A percentile compares a stretch with the other conserved stretches of the same genome.
phyloP scores from a whole-genome alignment of 2,888 invertebrate species.

The Conus canariensis region DNA sequence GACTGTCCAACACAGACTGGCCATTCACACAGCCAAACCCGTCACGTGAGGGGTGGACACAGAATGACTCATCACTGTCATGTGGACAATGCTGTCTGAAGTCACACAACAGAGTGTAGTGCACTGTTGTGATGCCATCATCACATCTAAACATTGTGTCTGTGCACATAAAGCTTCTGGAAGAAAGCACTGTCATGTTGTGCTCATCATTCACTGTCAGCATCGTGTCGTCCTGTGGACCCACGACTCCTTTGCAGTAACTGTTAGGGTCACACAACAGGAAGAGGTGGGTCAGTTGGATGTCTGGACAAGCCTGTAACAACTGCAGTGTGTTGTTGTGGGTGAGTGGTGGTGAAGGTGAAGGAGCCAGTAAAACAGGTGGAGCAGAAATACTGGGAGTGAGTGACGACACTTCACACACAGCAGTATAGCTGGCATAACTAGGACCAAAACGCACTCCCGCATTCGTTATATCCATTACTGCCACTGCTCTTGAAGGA shows the following conservation, averaged over 20 bases:
- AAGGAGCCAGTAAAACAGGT: not conserved
- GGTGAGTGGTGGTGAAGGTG: not conserved
- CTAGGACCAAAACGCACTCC: not conserved
- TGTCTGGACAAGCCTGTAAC: not conserved
- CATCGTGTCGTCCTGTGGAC: no score
- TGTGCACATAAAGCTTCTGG: not conserved
- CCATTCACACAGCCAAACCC: not conserved
- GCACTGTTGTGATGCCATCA: not conserved
- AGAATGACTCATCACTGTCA: not conserved
- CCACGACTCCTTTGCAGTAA: not conserved
- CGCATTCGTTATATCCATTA: no score
- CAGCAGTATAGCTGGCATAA: not conserved
- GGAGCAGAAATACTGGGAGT: not conserved
- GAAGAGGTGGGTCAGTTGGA: not conserved
- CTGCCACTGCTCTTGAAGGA: no score
- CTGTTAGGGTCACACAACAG: not conserved
- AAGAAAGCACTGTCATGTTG: not conserved
- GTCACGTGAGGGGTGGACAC: not conserved
- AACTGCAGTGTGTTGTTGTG: not conserved
- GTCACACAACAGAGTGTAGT: slow-evolving; percentile 26
- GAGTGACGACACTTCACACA: not conserved
- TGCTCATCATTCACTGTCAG: not conserved
- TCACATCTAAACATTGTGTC: not conserved
- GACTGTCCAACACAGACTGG: not conserved
- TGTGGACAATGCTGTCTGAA: slow-evolving; percentile 2